Evolutionary conservation across 2,113 vertebrate species (phyloP), one percentile per base, ranked within the genome.

Genomic region (Scolopax mira): DNA sequence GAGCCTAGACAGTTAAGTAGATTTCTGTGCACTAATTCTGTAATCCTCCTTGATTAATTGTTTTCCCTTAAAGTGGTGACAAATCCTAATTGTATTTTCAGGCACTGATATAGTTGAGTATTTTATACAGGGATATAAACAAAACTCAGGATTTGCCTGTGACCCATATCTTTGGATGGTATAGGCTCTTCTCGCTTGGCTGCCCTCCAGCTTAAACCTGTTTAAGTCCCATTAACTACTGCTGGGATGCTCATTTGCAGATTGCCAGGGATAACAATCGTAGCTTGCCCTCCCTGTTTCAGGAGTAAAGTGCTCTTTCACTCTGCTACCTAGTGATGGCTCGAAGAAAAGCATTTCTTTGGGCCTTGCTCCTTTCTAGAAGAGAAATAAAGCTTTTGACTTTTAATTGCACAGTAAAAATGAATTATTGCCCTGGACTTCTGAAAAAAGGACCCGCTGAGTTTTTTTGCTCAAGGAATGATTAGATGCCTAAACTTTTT

Each of bases 41-140:
- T 96, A 96, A 96, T 96, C 88, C 35, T 39, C 39, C 60, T 71
- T 91, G 82, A 89, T 85, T 64, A 93, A 88, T 90, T 96, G 91
- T 95, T 95, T 96, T 94, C 61, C 49, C 22, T 82, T 91, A 74
- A 79, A 88, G 93, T 54, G 58, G 27, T 82, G 70, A 58, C 66
- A 93, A 70, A 89, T 89, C 95, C 95, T 95, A 94, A 92, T 94
- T 92, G 89, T 62, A 65, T 95, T 85, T 92, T 81, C 70, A 69
- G 77, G 61, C 48, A 49, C 24, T 69, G 70, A 87, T 79, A 61
- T n/a, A 64, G 88, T 42, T 18, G 25, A 71, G 83, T 54, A 37
- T 91, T 79, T 89, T 88, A 71, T 75, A 74, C 31, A 65, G 57
- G 65, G 57, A 19, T 75, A 62, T 39, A 92, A 92, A 85, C 44